phyloP scores from a whole-genome alignment of 2,797 vertebrate species.

The Ara ararauna region DNA sequence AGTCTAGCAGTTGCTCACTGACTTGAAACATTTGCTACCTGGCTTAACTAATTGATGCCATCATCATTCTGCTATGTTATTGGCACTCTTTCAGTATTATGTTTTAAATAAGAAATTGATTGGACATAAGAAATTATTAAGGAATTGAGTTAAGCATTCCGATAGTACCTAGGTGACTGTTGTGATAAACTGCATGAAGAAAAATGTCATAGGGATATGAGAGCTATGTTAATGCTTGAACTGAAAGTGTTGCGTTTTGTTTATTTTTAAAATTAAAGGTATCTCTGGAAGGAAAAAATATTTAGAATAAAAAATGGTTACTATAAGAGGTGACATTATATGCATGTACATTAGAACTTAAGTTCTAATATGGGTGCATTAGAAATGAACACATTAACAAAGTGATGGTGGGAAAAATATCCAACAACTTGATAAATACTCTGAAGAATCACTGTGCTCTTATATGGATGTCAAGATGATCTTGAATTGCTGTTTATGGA shows the following conservation, averaged over 20 bases:
- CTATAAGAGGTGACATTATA: not conserved
- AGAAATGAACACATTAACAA: not conserved
- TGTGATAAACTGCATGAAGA: not conserved
- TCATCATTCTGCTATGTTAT: not conserved
- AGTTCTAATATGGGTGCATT: not conserved
- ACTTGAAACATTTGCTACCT: slow-evolving; percentile 60
- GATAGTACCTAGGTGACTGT: not conserved
- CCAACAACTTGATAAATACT: not conserved
- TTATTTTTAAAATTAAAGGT: not conserved
- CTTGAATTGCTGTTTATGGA: not conserved
- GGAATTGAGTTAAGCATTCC: not conserved
- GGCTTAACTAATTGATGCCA: slow-evolving; percentile 53
- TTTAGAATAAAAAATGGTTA: not conserved
- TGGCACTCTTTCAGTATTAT: not conserved
- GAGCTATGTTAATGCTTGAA: not conserved
- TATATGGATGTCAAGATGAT: not conserved
- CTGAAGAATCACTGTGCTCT: not conserved
- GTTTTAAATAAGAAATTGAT: not conserved
- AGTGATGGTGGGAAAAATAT: not conserved
- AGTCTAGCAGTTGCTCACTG: slow-evolving; percentile 41
- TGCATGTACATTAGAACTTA: not conserved
- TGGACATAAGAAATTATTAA: not conserved
- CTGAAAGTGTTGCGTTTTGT: not conserved
- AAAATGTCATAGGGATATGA: not conserved
- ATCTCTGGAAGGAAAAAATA: not conserved